A percentile compares a stretch with the other conserved stretches of the same genome.
Conservation (phyloP, 2,888 invertebrate genomes). For the Synanthedon formicaeformis region DNA sequence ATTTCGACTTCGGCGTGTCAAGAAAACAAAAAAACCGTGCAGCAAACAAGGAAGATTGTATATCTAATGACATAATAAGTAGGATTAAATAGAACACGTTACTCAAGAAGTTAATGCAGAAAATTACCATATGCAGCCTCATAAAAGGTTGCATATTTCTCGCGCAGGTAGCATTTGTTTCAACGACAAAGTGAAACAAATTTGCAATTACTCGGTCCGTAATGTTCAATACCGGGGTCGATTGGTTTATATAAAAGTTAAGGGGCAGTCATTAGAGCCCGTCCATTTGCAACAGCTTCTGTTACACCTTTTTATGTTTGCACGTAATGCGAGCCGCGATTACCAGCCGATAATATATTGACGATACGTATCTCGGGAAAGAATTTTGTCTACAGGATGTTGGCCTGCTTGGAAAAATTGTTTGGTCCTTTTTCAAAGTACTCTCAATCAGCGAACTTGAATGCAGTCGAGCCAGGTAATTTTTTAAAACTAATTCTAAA, state of each 20-base stretch:
- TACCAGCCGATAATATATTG: conserved; percentile 44
- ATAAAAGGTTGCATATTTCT: no score
- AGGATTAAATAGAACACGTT: no score
- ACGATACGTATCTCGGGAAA: conserved; percentile 21
- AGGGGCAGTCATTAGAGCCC: conserved; percentile 50
- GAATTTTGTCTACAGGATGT: conserved; percentile 36
- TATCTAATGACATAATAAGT: no score
- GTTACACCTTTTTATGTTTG: conserved; percentile 56
- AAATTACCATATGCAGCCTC: no score
- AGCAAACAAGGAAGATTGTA: no score
- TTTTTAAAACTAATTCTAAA: no score
- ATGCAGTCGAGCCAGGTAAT: no score
- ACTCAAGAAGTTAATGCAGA: no score
- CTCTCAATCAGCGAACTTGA: no score
- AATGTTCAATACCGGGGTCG: conserved; percentile 25
- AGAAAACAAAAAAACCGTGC: no score
- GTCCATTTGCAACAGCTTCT: conserved; percentile 52
- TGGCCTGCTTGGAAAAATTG: conserved; percentile 1
- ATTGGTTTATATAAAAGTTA: conserved; percentile 46
- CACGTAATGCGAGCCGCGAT: conserved; percentile 30
- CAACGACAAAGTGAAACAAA: conserved; percentile 33
- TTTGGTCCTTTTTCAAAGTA: no score
- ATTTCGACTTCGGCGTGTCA: no score
- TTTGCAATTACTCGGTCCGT: conserved; percentile 40
- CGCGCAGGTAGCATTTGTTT: conserved; percentile 3